These are phyloP conservation scores for Ganaspis brasiliensis DNA, from an alignment of 2,888 invertebrate genomes.

Conservation along the genomic window DNA sequence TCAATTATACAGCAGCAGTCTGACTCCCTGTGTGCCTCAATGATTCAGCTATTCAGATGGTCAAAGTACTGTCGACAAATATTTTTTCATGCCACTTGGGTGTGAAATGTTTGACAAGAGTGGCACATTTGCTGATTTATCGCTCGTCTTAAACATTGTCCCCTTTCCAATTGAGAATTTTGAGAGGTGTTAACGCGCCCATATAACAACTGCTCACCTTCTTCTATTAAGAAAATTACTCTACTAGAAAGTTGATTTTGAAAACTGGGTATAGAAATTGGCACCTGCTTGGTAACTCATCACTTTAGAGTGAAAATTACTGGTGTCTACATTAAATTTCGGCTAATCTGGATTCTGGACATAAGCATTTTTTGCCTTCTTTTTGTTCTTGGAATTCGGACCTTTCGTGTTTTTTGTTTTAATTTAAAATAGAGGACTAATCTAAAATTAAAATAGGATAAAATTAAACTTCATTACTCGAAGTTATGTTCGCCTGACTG, in stretches of 20 bases:
- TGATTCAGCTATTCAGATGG: slow-evolving; percentile 23
- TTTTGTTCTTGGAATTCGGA: too few relatives aligned
- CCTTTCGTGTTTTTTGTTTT: too few relatives aligned
- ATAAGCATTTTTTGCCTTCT: too few relatives aligned
- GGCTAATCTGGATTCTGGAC: too few relatives aligned
- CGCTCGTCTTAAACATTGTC: too few relatives aligned
- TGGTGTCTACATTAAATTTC: too few relatives aligned
- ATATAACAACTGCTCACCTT: neutral
- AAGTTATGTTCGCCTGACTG: too few relatives aligned
- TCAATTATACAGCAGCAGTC: slow-evolving; percentile 4
- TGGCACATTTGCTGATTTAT: slow-evolving; percentile 7
- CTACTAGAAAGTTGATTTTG: neutral
- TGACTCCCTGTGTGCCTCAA: slow-evolving; percentile 7
- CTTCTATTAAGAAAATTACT: slow-evolving; percentile 3
- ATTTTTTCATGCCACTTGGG: slow-evolving; percentile 27
- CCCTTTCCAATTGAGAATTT: neutral
- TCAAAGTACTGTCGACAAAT: slow-evolving; percentile 23
- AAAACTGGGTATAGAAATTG: neutral
- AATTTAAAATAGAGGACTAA: too few relatives aligned
- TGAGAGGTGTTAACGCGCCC: neutral
- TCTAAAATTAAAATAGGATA: too few relatives aligned
- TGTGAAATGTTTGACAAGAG: slow-evolving; percentile 24
- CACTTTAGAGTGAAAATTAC: too few relatives aligned
- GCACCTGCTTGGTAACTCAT: neutral
- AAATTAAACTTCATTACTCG: too few relatives aligned